These are phyloP conservation scores for Lophochroa leadbeateri DNA, from an alignment of 2,113 vertebrate genomes.

Conservation along the genomic window DNA sequence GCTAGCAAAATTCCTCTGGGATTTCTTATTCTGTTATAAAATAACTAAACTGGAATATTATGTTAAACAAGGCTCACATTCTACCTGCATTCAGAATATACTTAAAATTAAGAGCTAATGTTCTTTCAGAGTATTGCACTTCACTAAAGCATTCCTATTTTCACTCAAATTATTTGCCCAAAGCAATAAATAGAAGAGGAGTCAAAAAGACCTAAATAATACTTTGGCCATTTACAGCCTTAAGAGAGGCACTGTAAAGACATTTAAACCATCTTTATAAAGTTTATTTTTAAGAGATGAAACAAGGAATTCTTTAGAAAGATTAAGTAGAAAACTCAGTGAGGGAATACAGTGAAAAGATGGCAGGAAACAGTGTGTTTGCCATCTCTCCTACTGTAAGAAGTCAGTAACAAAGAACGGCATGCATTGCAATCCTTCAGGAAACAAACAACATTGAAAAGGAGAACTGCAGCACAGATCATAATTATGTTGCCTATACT, in stretches of 20 bases:
- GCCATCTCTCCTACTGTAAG: background rate
- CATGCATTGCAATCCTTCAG: background rate
- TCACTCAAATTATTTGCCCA: slow-evolving; percentile 23
- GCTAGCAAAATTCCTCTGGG: slow-evolving; percentile 69
- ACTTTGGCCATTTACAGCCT: background rate
- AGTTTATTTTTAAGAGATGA: background rate
- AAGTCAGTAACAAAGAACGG: background rate
- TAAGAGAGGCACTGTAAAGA: background rate
- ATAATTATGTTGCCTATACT: background rate
- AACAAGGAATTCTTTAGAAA: background rate
- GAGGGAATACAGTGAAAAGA: background rate
- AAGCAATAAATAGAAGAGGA: slow-evolving; percentile 59
- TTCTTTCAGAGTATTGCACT: slow-evolving; percentile 57
- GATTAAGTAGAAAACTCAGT: background rate
- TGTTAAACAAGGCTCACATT: slow-evolving; percentile 72
- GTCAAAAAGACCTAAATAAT: background rate
- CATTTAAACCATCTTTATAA: background rate
- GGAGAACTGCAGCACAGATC: background rate
- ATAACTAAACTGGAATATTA: slow-evolving; percentile 67
- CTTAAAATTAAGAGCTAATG: slow-evolving; percentile 73
- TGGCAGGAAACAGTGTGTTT: background rate
- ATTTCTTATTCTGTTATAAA: slow-evolving; percentile 71
- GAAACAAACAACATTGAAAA: background rate
- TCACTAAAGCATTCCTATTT: slow-evolving; percentile 35
- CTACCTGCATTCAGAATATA: slow-evolving; percentile 59